phyloP scores from a whole-genome alignment of 2,797 vertebrate species.

The Argyrosomus regius region DNA sequence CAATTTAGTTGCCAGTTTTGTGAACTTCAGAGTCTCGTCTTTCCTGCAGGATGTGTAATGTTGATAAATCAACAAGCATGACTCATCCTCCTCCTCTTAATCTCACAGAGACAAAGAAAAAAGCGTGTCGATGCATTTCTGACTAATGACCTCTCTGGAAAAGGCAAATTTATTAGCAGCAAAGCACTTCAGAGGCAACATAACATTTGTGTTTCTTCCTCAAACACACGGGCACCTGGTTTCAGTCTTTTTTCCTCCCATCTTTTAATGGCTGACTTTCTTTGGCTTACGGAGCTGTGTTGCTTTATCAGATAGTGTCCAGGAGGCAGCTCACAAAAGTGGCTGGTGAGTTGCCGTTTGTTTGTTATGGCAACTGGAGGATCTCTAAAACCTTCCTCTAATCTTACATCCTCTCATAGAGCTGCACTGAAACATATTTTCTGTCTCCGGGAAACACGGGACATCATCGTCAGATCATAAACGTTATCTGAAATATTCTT shows the following conservation, averaged over 20 bases:
- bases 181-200: neutral
- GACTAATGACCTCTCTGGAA: neutral
- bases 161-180: constrained; percentile 9
- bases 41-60: constrained; percentile 25
- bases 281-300: neutral
- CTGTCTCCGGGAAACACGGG: constrained; percentile 9
- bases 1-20: neutral
- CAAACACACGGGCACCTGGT: neutral
- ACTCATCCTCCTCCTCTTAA: constrained; percentile 47
- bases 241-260: neutral
- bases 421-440: neutral
- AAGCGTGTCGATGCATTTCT: neutral
- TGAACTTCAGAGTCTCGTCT: constrained; percentile 14
- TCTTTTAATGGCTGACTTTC: constrained; percentile 10
- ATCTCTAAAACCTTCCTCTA: constrained; percentile 16
- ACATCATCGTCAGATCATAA: neutral
- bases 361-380: constrained; percentile 56
- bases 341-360: constrained; percentile 49
- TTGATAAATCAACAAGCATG: constrained; percentile 26
- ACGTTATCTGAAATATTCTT: neutral
- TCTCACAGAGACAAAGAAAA: constrained; percentile 2
- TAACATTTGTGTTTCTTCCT: neutral
- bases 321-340: constrained; percentile 5
- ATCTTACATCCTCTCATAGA: constrained; percentile 7
- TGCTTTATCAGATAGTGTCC: constrained; percentile 32